Evolutionary conservation across 1,140 invertebrate species (phyloP).

Genomic region (Ectropis grisescens): DNA sequence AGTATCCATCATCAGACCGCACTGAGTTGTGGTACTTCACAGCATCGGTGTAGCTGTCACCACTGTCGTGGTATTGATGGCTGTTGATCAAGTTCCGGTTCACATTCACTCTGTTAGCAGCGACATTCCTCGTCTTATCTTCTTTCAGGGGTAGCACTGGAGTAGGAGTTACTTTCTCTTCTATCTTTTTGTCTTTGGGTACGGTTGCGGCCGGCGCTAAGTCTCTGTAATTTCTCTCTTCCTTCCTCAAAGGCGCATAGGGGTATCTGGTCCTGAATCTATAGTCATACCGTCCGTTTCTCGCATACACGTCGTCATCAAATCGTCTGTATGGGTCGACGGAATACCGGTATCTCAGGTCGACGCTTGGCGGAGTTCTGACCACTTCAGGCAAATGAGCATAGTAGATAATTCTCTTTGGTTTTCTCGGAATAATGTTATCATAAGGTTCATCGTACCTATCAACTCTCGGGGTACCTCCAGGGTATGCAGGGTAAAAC

Average conservation of each 20-base stretch:
- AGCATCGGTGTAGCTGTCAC: conserved; percentile 35
- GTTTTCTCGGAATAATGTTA: conserved; percentile 56
- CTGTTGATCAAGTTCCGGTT: conserved; percentile 57
- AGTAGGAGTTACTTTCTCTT: conserved; percentile 58
- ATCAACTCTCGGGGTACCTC: conserved; percentile 47
- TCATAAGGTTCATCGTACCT: conserved; percentile 59
- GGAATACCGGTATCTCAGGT: conserved; percentile 53
- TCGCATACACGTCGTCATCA: conserved; percentile 50
- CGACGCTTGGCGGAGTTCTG: conserved; percentile 56
- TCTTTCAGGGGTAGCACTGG: conserved; percentile 54
- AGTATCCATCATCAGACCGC: conserved; percentile 45
- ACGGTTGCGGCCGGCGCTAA: conserved; percentile 42
- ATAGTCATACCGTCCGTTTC: conserved; percentile 51
- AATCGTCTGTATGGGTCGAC: conserved; percentile 51
- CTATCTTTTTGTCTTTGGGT: conserved; percentile 55
- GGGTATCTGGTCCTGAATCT: conserved; percentile 53
- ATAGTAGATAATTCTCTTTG: conserved; percentile 67
- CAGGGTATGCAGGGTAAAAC: conserved; percentile 42
- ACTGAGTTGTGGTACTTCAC: conserved; percentile 47
- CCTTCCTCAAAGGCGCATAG: conserved; percentile 55
- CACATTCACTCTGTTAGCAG: conserved; percentile 21
- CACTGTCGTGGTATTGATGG: conserved; percentile 60
- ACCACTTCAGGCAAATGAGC: conserved; percentile 65
- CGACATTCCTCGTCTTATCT: conserved; percentile 33
- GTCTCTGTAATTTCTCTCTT: conserved; percentile 61